A percentile compares a stretch with the other conserved stretches of the same genome.
These are phyloP conservation scores for Lutra lutra DNA, from an alignment of 2,797 vertebrate species.

Conservation along the genomic window DNA sequence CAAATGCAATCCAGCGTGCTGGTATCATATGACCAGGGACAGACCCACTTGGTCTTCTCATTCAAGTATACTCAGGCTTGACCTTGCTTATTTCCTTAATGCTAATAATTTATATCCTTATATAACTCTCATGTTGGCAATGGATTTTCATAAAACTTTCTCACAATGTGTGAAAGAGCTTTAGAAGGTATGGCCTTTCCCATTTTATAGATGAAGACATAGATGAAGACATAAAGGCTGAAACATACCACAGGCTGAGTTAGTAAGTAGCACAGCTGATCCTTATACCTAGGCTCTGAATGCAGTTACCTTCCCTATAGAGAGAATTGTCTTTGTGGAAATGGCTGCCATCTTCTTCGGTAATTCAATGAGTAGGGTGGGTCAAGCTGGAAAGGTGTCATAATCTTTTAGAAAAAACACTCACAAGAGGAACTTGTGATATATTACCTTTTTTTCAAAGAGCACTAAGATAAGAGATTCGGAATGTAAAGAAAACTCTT, in stretches of 20 bases:
- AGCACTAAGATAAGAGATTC: conserved; percentile 42
- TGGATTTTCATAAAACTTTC: not conserved
- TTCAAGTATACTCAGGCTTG: not conserved
- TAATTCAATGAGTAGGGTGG: not conserved
- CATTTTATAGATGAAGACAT: not conserved
- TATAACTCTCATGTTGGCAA: not conserved
- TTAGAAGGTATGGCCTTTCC: not conserved
- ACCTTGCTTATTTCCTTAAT: not conserved
- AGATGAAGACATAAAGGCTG: not conserved
- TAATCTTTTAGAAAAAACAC: not conserved
- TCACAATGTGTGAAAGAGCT: not conserved
- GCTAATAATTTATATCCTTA: not conserved
- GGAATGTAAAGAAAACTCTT: conserved; percentile 25
- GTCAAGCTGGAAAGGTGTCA: not conserved
- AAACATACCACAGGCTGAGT: not conserved
- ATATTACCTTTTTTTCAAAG: conserved; percentile 56
- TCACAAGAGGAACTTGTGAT: not conserved
- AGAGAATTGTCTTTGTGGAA: not conserved
- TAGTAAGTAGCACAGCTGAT: not conserved
- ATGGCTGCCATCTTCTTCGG: not conserved
- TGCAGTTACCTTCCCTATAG: not conserved
- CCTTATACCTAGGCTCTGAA: not conserved
- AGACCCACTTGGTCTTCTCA: not conserved
- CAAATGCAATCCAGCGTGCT: not conserved
- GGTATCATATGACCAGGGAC: too few species aligned